Percentiles rank a stretch among this genome's conserved stretches.
Evolutionary conservation across 2,797 vertebrate genomes (phyloP).

Genomic region (Rhinatrema bivittatum): DNA sequence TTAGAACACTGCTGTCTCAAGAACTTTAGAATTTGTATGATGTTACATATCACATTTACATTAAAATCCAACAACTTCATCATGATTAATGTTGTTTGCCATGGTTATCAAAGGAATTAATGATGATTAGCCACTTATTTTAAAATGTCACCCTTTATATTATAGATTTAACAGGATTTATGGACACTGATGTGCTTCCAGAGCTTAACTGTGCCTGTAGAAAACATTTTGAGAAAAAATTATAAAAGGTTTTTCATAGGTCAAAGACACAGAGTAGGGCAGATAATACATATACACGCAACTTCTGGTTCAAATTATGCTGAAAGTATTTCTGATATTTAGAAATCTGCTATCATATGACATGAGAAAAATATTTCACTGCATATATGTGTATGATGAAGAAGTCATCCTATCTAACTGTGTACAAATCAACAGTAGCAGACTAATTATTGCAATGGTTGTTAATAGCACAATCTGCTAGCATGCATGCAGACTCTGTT

Average conservation of each 20-base stretch:
- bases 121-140: slow-evolving; percentile 44
- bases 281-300: too few species aligned
- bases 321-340: too few species aligned
- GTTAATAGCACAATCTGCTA: too few species aligned
- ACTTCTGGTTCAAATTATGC: too few species aligned
- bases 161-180: slow-evolving; percentile 35
- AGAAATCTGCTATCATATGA: too few species aligned
- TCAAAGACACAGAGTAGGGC: slow-evolving; percentile 38
- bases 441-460: too few species aligned
- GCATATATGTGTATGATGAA: too few species aligned
- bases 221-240: slow-evolving; percentile 28
- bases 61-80: too few species aligned
- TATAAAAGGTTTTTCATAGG: slow-evolving; percentile 38
- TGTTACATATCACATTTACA: slow-evolving; percentile 15
- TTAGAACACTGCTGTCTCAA: neutral
- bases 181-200: slow-evolving; percentile 38
- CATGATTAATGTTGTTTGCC: slow-evolving; percentile 25
- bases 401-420: too few species aligned
- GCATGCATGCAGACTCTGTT: too few species aligned
- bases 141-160: slow-evolving; percentile 46
- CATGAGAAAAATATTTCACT: too few species aligned
- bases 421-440: too few species aligned
- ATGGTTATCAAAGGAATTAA: slow-evolving; percentile 48
- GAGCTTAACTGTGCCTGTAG: slow-evolving; percentile 36
- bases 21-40: slow-evolving; percentile 17